Evolutionary conservation across 2,797 vertebrate genomes (phyloP), one percentile per base, ranked within the genome.

Genomic region (Galagoides demidoff): DNA sequence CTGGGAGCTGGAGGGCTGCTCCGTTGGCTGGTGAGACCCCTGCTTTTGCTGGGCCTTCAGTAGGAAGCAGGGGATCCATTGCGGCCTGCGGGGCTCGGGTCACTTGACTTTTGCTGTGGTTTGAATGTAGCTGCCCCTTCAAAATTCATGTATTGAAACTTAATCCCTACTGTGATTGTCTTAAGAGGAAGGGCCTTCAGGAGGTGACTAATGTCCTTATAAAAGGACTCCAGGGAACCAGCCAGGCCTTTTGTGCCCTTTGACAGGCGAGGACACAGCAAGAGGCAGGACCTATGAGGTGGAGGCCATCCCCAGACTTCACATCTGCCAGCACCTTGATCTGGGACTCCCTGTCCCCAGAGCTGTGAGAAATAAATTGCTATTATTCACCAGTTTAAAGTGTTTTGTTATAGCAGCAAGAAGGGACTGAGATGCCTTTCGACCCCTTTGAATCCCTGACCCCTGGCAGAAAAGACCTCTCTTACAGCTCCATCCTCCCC

Each of bases 71-170:
- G 37, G 9, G 39, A 6, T 7, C 16, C 34, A 10, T 7, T 5
- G 13, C 29, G 20, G 61, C 63, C 37, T 1, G 0, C 0, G 8
- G 12, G 31, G 61, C 17, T 70, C 27, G 4, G 43, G 7, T 55
- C 27, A 16, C 17, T 9, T 61, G 77, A 20, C 29, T 43, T 39
- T 68, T n/a, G 29, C 43, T 77, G 20, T 11, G 20, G 29, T 77
- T 77, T 77, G 74, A 52, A 6, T 12, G 10, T 7, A 22, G 0
- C 17, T 3, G 10, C 52, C 29, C 29, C 19, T 52, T 77, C 45
- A n/a, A 77, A 52, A n/a, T 77, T 52, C 74, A 3, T 52, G 52
- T 7, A 3, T 22, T 77, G 45, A 77, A 49, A 52, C 45, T 49
- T 77, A 52, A 31, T 52, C 45, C n/a, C 74, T 17, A 77, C 3